These are phyloP conservation scores for Chelon labrosus DNA, from an alignment of 2,797 vertebrate species.

Conservation along the genomic window DNA sequence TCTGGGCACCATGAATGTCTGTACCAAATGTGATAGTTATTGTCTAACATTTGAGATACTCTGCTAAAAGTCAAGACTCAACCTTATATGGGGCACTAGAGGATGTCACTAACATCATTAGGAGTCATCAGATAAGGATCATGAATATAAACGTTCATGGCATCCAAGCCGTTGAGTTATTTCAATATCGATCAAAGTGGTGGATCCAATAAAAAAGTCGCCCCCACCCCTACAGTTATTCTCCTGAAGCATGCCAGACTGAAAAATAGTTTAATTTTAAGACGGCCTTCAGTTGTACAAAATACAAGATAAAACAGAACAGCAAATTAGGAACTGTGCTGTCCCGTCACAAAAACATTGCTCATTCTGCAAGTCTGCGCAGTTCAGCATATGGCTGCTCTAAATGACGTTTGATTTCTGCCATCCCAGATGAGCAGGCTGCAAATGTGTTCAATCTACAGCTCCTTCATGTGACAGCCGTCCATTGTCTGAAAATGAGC, in stretches of 20 bases:
- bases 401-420: conserved; percentile 22
- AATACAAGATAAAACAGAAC: too few species aligned
- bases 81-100: too few species aligned
- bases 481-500: conserved; percentile 37
- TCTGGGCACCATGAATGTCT: background rate
- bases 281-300: background rate
- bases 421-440: conserved; percentile 31
- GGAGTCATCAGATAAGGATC: too few species aligned
- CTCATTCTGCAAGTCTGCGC: background rate
- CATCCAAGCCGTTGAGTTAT: too few species aligned
- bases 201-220: too few species aligned
- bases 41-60: too few species aligned
- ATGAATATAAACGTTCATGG: too few species aligned
- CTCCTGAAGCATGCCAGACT: background rate
- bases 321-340: background rate
- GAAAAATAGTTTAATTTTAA: too few species aligned
- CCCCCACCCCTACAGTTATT: background rate
- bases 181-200: too few species aligned
- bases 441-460: conserved; percentile 12
- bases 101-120: too few species aligned
- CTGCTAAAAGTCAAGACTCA: too few species aligned
- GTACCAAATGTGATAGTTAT: too few species aligned
- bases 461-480: background rate
- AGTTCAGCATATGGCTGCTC: conserved; percentile 13
- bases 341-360: background rate